These are phyloP conservation scores for Drosophila busckii DNA, from an alignment of 1,140 invertebrate genomes.

Conservation along the genomic window DNA sequence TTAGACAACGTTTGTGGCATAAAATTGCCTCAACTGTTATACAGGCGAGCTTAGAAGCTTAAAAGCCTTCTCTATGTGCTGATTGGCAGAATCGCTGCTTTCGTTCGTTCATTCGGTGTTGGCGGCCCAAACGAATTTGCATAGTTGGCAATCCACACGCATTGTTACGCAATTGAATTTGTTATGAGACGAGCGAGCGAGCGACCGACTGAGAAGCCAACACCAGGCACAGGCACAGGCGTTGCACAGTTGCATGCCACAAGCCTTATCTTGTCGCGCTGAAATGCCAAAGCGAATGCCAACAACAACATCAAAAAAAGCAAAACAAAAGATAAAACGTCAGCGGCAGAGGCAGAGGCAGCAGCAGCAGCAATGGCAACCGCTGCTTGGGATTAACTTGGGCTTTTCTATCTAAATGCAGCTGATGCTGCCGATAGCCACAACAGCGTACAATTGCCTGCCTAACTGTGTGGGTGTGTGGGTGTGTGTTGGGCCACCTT, in stretches of 20 bases:
- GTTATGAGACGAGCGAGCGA: conserved; percentile 18
- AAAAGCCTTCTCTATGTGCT: too few relatives aligned
- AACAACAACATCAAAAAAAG: not conserved
- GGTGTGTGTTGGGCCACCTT: not conserved
- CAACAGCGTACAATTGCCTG: not conserved
- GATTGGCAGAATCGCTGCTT: too few relatives aligned
- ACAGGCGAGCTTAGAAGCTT: too few relatives aligned
- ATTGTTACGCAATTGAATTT: conserved; percentile 37
- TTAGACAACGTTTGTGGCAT: too few relatives aligned
- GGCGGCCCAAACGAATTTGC: conserved; percentile 29
- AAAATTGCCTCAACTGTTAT: too few relatives aligned
- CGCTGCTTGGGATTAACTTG: conserved; percentile 33
- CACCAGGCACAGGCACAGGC: not conserved
- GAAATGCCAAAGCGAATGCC: conserved; percentile 32
- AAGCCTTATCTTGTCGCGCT: conserved; percentile 39
- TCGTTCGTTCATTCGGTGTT: too few relatives aligned
- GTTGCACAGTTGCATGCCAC: not conserved
- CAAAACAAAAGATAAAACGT: conserved; percentile 35
- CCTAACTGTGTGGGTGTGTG: not conserved
- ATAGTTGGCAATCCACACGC: conserved; percentile 12
- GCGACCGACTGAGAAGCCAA: conserved; percentile 8
- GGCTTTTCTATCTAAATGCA: conserved; percentile 45
- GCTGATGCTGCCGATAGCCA: conserved; percentile 31
- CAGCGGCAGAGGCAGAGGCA: conserved; percentile 40
- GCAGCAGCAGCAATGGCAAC: conserved; percentile 41